Evolutionary conservation across 2,888 invertebrate genomes (phyloP).

Genomic region (Bellardia bayeri): DNA sequence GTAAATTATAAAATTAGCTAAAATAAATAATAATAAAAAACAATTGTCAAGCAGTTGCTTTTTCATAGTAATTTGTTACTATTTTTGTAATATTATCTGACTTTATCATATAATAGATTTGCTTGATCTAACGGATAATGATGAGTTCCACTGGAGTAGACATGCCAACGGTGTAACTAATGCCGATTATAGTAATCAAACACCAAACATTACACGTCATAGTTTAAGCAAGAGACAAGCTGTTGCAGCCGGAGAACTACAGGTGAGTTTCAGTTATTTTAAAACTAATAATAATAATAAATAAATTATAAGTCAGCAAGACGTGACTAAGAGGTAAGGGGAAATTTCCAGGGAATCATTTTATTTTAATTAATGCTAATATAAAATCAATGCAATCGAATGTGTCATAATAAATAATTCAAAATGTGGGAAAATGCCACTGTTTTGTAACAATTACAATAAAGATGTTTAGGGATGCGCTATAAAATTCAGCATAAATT

Average conservation of each 20-base stretch:
- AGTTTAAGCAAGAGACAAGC: slow-evolving; percentile 78
- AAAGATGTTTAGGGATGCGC: neutral
- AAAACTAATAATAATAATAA: neutral
- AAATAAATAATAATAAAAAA: slow-evolving; percentile 10
- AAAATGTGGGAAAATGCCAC: slow-evolving; percentile 1
- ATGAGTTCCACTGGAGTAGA: slow-evolving; percentile 79
- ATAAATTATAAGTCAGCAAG: neutral
- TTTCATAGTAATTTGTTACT: neutral
- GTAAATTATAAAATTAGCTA: slow-evolving; percentile 18
- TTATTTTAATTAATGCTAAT: slow-evolving; percentile 53
- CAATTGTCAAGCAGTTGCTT: neutral
- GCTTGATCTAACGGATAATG: slow-evolving; percentile 79
- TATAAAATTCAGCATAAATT: slow-evolving; percentile 40
- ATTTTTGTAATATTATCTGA: slow-evolving; percentile 9
- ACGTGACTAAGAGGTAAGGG: neutral
- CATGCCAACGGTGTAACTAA: slow-evolving; percentile 75
- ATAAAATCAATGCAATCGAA: slow-evolving; percentile 3
- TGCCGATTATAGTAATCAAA: slow-evolving; percentile 59
- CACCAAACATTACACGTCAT: slow-evolving; percentile 74
- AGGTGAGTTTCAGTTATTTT: slow-evolving; percentile 71
- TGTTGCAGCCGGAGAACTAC: slow-evolving; percentile 65
- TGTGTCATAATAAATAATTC: slow-evolving; percentile 26
- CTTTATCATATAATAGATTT: slow-evolving; percentile 76
- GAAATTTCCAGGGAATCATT: slow-evolving; percentile 4
- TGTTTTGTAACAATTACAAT: slow-evolving; percentile 23